Evolutionary conservation across 1,140 invertebrate genomes (phyloP), one percentile per base, ranked within the genome.

Genomic region (Drosophila kohkoa): DNA sequence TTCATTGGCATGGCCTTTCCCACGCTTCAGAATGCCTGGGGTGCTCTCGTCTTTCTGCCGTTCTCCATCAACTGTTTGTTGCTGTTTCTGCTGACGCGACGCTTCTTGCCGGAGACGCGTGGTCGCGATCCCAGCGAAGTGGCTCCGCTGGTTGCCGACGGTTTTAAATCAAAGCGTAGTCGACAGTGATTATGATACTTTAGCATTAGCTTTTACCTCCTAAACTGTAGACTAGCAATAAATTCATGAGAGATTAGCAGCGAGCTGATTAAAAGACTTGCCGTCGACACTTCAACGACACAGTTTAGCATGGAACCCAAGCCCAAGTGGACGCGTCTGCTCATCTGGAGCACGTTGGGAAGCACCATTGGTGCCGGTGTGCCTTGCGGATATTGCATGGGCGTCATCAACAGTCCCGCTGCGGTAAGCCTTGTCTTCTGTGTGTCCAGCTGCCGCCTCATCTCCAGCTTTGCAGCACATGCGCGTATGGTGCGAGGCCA

Each of bases 311-410:
- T 46, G 15, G 8, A 16, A 32, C 5, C 5, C 13, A 15, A 55
- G 10, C 11, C 55, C 28, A 48, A 67, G 20, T 90, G 87, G 87
- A 76, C 78, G 1, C 49, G 46, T 1, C 20, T 79, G 25, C 58
- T 90, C n/a, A 59, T 76, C 2, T 81, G 85, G 71, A 82, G 79
- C n/a, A 75, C 74, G 4, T 16, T 76, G 52, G 83, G 79, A 25
- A 96, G 96, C 49, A 96, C 96, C 11, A 73, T 98, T 7, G 97
- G 97, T 28, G 95, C 95, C 11, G 96, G 97, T 6, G 92, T 98
- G 59, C 96, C 97, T 52, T 95, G 97, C 75, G 98, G 98, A 48
- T 98, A 96, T 90, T 97, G 97, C 80, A 97, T 98, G 73, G 97
- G 97, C 46, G 97, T 98, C 32, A 94, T 98, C 35, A 98, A 98